Evolutionary conservation across 2,797 vertebrate genomes (phyloP).

Genomic region (Merluccius polli): DNA sequence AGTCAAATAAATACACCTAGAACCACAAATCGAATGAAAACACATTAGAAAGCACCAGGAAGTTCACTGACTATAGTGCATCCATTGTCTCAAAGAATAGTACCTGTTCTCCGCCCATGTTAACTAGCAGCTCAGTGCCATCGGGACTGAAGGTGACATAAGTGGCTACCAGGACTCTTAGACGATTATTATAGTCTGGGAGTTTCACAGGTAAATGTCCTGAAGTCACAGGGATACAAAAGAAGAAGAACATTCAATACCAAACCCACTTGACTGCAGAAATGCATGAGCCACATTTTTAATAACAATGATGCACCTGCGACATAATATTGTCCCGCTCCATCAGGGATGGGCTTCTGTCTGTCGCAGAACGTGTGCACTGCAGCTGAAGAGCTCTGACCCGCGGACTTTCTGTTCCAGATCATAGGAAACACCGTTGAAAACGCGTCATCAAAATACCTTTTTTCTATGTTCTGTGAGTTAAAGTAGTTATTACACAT

Average conservation of each 20-base stretch:
- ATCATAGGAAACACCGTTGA: constrained; percentile 19
- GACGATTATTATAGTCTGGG: constrained; percentile 92
- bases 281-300: neutral
- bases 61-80: neutral
- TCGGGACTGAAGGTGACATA: constrained; percentile 98
- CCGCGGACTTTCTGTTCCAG: constrained; percentile 82
- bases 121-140: constrained; percentile 94
- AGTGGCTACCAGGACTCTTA: constrained; percentile 93
- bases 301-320: constrained; percentile 76
- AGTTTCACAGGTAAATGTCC: constrained; percentile 95
- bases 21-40: constrained; percentile 1
- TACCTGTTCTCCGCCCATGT: constrained; percentile 99
- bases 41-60: neutral
- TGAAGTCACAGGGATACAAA: constrained; percentile 44
- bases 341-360: constrained; percentile 91
- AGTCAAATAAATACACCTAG: constrained; percentile 97
- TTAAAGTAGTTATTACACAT: too few species aligned
- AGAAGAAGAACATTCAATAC: constrained; percentile 10
- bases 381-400: constrained; percentile 83
- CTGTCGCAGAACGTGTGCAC: constrained; percentile 93
- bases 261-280: constrained; percentile 9
- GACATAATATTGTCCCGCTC: constrained; percentile 95
- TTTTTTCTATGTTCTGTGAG: neutral
- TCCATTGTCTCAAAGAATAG: neutral
- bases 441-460: neutral